phyloP scores from a whole-genome alignment of 2,888 invertebrate genomes.

The Tethea ocularis region DNA sequence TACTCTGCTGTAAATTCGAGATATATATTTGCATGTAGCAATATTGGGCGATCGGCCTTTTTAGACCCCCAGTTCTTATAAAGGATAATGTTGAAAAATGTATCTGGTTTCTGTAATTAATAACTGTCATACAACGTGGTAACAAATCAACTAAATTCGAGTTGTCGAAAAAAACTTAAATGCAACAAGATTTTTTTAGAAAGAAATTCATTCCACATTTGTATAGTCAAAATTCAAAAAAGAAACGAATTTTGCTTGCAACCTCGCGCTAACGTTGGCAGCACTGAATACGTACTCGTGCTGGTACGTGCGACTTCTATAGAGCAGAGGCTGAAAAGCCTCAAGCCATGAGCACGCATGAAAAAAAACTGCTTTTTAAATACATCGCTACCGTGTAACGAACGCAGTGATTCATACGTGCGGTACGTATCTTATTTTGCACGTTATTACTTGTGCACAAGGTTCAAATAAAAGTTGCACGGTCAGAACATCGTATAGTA shows the following conservation, averaged over 20 bases:
- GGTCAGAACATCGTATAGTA: not conserved
- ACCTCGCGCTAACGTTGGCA: constrained; percentile 39
- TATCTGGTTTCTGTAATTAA: no score
- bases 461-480: not conserved
- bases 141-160: not conserved
- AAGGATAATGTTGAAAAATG: no score
- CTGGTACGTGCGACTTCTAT: constrained; percentile 29
- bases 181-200: not conserved
- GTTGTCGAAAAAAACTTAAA: not conserved
- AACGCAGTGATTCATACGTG: constrained; percentile 3
- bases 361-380: constrained; percentile 44
- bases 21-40: no score
- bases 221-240: constrained; percentile 39
- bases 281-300: constrained; percentile 51
- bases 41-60: no score
- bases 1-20: no score
- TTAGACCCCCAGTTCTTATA: no score
- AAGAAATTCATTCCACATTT: constrained; percentile 25
- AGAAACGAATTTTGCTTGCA: constrained; percentile 22
- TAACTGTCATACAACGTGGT: no score
- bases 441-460: constrained; percentile 1
- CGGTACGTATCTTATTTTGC: not conserved
- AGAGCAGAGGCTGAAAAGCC: constrained; percentile 49
- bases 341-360: constrained; percentile 41
- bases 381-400: constrained; percentile 20